Evolutionary conservation across 2,888 invertebrate genomes (phyloP).

Genomic region (Cataglyphis altisquamis): DNA sequence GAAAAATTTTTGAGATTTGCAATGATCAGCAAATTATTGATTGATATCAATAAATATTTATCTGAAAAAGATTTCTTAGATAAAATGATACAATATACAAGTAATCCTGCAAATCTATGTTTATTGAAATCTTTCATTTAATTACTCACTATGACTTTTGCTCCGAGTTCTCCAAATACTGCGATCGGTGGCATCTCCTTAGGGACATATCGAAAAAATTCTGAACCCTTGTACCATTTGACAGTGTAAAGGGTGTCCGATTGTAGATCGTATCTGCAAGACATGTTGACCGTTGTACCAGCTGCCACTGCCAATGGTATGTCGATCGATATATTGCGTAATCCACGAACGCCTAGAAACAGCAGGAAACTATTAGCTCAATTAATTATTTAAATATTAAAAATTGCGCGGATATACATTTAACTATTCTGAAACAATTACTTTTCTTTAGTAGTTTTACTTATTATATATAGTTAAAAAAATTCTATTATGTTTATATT

Average conservation of each 20-base stretch:
- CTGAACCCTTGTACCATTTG: conserved; percentile 93
- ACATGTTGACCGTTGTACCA: conserved; percentile 91
- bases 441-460: not conserved
- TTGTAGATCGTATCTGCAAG: conserved; percentile 92
- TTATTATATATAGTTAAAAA: not conserved
- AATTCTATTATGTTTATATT: not conserved
- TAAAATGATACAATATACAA: conserved; percentile 9
- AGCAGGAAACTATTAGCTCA: conserved; percentile 9
- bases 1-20: not conserved
- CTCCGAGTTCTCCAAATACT: conserved; percentile 90
- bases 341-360: conserved; percentile 82
- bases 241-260: conserved; percentile 92
- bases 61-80: conserved; percentile 2
- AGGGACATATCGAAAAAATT: conserved; percentile 93
- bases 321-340: conserved; percentile 91
- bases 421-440: not conserved
- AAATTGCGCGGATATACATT: not conserved
- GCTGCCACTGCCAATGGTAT: conserved; percentile 91
- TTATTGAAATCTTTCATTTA: conserved; percentile 7
- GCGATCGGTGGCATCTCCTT: conserved; percentile 92
- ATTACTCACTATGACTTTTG: conserved; percentile 92
- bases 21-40: not conserved
- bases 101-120: not conserved
- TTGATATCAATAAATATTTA: conserved; percentile 5
- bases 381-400: not conserved